Evolutionary conservation across 1,140 invertebrate species (phyloP).

Genomic region (Platyscapa corneri): DNA sequence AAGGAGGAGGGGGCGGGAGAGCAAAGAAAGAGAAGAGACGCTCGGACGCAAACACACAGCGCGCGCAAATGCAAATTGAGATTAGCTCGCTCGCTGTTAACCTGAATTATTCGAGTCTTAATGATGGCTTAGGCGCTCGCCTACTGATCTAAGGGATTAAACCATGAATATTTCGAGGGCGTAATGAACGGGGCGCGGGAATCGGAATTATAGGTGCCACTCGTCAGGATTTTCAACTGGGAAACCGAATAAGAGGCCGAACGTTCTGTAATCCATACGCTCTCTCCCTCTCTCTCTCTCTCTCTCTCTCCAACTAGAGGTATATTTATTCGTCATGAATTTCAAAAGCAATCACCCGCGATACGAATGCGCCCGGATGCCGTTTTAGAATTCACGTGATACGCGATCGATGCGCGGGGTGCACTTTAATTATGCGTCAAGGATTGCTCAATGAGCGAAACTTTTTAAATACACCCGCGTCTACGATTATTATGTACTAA

Average conservation of each 20-base stretch:
- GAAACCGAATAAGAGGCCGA: conserved; percentile 51
- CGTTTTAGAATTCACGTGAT: conserved; percentile 16
- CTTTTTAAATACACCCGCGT: conserved; percentile 11
- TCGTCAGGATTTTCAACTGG: conserved; percentile 60
- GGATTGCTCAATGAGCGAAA: conserved; percentile 38
- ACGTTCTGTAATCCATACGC: conserved; percentile 41
- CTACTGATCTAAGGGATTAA: conserved; percentile 74
- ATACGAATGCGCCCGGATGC: neutral
- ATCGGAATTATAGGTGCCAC: conserved; percentile 55
- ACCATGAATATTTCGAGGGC: conserved; percentile 71
- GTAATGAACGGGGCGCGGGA: conserved; percentile 66
- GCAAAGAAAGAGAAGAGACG: neutral
- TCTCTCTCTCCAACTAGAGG: conserved; percentile 3
- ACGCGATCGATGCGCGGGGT: conserved; percentile 17
- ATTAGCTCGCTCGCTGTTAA: conserved; percentile 73
- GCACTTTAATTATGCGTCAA: conserved; percentile 19
- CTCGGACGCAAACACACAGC: conserved; percentile 38
- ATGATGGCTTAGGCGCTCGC: conserved; percentile 73
- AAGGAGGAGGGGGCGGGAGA: neutral
- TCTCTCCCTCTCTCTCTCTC: conserved; percentile 12
- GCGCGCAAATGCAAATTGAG: conserved; percentile 71
- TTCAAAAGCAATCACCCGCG: conserved; percentile 47
- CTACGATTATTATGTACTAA: conserved; percentile 33
- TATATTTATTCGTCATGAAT: conserved; percentile 49
- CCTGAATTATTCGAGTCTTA: conserved; percentile 76